Percentiles rank a stretch among this genome's conserved stretches.
These are phyloP conservation scores for Oncorhynchus nerka DNA, from an alignment of 2,113 vertebrate genomes.

Conservation along the genomic window DNA sequence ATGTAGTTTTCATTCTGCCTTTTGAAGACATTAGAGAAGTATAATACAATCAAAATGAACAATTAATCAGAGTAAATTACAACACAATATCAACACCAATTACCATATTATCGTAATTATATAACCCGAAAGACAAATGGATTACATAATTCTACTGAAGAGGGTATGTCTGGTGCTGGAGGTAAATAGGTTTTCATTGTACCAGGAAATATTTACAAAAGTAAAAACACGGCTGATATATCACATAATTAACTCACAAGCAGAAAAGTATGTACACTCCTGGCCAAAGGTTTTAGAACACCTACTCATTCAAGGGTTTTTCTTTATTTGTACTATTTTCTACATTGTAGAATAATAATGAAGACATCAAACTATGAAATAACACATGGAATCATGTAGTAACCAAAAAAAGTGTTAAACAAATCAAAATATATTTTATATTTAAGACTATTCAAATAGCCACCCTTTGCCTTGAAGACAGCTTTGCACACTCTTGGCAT, in stretches of 20 bases:
- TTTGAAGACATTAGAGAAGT: background rate
- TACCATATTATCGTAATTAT: slow-evolving; percentile 6
- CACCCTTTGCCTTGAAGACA: too few species aligned
- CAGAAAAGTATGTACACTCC: too few species aligned
- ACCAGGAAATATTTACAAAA: slow-evolving; percentile 22
- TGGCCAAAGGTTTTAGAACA: too few species aligned
- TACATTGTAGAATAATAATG: too few species aligned
- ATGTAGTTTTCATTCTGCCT: background rate
- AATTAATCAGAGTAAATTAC: background rate
- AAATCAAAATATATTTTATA: too few species aligned
- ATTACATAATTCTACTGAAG: slow-evolving; percentile 38
- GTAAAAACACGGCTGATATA: slow-evolving; percentile 3
- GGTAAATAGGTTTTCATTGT: slow-evolving; percentile 62
- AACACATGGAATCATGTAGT: too few species aligned
- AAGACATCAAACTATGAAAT: too few species aligned
- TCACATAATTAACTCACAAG: background rate
- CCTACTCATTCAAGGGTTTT: too few species aligned
- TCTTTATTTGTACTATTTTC: too few species aligned
- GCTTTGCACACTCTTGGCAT: too few species aligned
- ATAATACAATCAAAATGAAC: background rate
- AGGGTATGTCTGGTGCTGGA: slow-evolving; percentile 54
- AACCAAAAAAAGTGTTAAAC: too few species aligned
- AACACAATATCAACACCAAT: slow-evolving; percentile 22
- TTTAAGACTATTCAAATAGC: too few species aligned
- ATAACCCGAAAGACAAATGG: slow-evolving; percentile 40